These are phyloP conservation scores for Lithophane semibrunnea DNA, from an alignment of 2,888 invertebrate genomes.

Conservation along the genomic window DNA sequence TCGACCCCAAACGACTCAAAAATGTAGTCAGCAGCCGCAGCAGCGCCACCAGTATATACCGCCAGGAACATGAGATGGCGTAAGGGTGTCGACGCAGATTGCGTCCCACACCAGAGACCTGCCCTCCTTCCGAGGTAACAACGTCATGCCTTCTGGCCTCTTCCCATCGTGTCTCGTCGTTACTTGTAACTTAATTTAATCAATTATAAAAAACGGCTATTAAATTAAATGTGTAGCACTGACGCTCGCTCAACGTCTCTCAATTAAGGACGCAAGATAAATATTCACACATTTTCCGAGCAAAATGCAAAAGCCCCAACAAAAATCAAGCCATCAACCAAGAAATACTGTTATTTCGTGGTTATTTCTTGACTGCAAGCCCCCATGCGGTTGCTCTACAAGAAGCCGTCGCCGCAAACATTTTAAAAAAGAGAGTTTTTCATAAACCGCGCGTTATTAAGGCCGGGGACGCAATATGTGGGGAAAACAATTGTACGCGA, in stretches of 20 bases:
- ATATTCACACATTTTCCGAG: not conserved
- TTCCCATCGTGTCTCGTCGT: too few relatives aligned
- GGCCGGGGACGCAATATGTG: constrained; percentile 70
- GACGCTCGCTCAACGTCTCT: not conserved
- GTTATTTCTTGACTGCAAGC: constrained; percentile 34
- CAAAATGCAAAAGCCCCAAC: not conserved
- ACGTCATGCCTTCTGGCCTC: too few relatives aligned
- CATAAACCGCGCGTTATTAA: constrained; percentile 70
- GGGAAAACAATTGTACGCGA: constrained; percentile 69
- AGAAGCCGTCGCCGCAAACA: constrained; percentile 59
- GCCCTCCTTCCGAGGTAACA: too few relatives aligned
- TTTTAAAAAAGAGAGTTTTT: constrained; percentile 67
- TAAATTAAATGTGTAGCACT: not conserved
- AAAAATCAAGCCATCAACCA: constrained; percentile 24
- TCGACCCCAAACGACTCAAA: too few relatives aligned
- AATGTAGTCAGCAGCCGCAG: too few relatives aligned
- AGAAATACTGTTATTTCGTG: constrained; percentile 36
- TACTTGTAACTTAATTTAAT: not conserved
- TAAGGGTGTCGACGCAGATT: too few relatives aligned
- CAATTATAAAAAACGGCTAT: not conserved
- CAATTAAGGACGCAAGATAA: not conserved
- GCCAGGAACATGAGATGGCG: too few relatives aligned
- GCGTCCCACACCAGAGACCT: too few relatives aligned
- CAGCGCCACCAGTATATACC: too few relatives aligned
- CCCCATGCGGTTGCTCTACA: constrained; percentile 30